Evolutionary conservation across 2,113 vertebrate genomes (phyloP).

Genomic region (Porphyrio hochstetteri): DNA sequence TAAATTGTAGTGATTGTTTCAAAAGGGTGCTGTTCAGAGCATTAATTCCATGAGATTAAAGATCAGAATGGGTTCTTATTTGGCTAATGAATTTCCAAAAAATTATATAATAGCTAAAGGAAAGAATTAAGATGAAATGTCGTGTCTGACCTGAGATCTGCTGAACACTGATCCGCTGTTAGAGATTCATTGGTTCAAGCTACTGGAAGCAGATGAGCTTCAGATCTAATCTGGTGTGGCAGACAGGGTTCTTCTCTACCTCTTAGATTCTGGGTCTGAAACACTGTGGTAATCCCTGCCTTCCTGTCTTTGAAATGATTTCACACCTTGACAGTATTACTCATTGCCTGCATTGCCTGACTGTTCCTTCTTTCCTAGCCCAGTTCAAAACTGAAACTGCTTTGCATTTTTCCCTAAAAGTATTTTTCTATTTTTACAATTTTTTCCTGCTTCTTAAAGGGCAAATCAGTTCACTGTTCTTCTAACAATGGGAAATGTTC

Average conservation of each 20-base stretch:
- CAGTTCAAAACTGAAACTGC: neutral
- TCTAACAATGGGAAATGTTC: neutral
- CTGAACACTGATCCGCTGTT: constrained; percentile 35
- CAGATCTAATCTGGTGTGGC: neutral
- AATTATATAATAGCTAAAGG: constrained; percentile 44
- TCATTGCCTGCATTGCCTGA: neutral
- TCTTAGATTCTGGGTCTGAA: neutral
- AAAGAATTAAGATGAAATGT: constrained; percentile 47
- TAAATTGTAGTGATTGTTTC: neutral
- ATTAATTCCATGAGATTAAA: constrained; percentile 56
- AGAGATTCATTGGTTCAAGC: constrained; percentile 37
- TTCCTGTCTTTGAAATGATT: neutral
- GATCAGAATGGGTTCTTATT: constrained; percentile 41
- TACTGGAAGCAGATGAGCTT: constrained; percentile 20
- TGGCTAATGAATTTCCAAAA: constrained; percentile 56
- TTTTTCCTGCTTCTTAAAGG: neutral
- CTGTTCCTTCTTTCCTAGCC: neutral
- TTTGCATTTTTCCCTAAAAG: neutral
- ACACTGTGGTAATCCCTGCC: neutral
- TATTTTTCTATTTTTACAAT: neutral
- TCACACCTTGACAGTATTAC: neutral
- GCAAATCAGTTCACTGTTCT: neutral
- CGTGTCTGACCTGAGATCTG: constrained; percentile 36
- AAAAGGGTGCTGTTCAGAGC: constrained; percentile 23
- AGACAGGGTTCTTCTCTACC: neutral